Evolutionary conservation across 2,113 vertebrate species (phyloP).

Genomic region (Rhinoptilus africanus): DNA sequence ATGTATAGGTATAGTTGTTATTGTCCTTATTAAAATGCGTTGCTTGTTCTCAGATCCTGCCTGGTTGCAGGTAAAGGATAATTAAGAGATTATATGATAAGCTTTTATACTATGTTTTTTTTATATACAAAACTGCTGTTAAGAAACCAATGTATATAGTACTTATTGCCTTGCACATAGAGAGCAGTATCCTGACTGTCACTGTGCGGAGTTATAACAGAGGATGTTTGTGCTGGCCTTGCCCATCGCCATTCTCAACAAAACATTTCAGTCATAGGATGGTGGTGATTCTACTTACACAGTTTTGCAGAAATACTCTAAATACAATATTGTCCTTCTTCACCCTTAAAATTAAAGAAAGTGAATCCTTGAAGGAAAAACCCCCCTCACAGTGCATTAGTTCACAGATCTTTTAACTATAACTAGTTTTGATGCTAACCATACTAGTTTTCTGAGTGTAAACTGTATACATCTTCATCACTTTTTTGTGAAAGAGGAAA

Average conservation of each 20-base stretch:
- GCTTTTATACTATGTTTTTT: not conserved
- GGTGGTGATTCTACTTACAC: accelerated
- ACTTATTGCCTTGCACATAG: accelerated
- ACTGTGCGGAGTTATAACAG: not conserved
- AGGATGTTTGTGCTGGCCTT: not conserved
- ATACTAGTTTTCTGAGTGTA: not conserved
- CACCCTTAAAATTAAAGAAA: not conserved
- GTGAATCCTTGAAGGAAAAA: not conserved
- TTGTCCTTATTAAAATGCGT: accelerated
- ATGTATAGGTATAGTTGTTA: not conserved
- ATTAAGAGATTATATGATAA: not conserved
- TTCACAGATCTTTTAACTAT: not conserved
- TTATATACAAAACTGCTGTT: not conserved
- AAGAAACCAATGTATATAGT: not conserved
- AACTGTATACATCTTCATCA: accelerated
- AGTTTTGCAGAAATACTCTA: not conserved
- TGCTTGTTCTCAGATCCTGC: not conserved
- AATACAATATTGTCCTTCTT: accelerated
- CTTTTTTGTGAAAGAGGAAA: not conserved
- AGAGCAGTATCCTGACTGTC: not conserved
- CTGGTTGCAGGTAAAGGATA: not conserved
- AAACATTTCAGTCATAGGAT: not conserved
- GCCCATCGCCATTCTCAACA: not conserved
- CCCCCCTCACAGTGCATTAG: not conserved
- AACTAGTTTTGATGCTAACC: not conserved